Evolutionary conservation across 2,113 vertebrate species (phyloP).

Genomic region (Heterotis niloticus): DNA sequence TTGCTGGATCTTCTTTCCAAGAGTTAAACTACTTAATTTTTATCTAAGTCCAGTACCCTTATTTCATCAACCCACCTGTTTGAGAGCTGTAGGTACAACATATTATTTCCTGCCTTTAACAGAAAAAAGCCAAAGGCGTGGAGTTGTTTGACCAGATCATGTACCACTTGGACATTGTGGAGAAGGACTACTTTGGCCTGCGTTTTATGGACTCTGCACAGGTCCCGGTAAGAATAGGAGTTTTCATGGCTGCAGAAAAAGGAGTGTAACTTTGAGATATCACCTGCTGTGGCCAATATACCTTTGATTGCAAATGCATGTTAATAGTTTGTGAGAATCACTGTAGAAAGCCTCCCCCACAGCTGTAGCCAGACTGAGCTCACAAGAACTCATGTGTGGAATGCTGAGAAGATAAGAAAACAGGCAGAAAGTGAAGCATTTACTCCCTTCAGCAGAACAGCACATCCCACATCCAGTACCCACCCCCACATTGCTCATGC

Average conservation of each 20-base stretch:
- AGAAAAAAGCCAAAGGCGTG: conserved; percentile 98
- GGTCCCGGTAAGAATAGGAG: conserved; percentile 79
- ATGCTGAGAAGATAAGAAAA: neutral
- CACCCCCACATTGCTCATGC: neutral
- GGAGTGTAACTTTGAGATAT: neutral
- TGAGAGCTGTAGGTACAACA: no score
- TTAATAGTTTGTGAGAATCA: neutral
- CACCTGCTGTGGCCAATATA: neutral
- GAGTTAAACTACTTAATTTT: no score
- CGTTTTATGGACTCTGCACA: conserved; percentile 98
- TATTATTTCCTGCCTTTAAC: conserved; percentile 35
- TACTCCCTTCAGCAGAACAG: neutral
- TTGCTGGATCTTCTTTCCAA: no score
- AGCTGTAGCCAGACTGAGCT: neutral
- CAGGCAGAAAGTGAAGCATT: neutral
- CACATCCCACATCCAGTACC: neutral
- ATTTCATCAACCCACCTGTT: no score
- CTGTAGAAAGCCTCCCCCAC: neutral
- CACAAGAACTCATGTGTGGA: neutral
- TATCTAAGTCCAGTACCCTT: no score
- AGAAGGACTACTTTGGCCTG: conserved; percentile 96
- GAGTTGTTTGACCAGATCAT: conserved; percentile 98
- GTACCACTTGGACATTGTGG: conserved; percentile 95
- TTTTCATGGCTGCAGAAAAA: neutral
- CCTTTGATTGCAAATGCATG: neutral